Evolutionary conservation across 2,888 invertebrate species (phyloP).

Genomic region (Acronicta leporina): DNA sequence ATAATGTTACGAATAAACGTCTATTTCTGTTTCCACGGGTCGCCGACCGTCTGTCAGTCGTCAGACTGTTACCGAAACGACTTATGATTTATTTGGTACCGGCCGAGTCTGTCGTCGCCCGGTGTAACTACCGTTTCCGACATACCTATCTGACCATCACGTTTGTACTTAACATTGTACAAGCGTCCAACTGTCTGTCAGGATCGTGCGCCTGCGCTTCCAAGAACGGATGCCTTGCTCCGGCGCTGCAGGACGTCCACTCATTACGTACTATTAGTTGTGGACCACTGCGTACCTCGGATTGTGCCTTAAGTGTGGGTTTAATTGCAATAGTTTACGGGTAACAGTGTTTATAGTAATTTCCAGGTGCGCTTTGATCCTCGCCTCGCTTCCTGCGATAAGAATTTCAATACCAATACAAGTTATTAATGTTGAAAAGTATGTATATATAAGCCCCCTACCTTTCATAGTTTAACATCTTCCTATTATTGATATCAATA

Average conservation of each 20-base stretch:
- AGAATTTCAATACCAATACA: not conserved
- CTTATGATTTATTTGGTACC: constrained; percentile 41
- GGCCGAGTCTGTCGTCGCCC: constrained; percentile 18
- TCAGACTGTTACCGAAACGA: constrained; percentile 28
- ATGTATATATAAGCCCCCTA: no score
- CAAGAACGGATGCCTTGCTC: constrained; percentile 74
- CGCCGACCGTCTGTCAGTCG: constrained; percentile 44
- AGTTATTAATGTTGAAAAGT: not conserved
- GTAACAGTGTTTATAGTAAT: constrained; percentile 35
- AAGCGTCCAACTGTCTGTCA: constrained; percentile 71
- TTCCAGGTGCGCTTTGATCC: constrained; percentile 26
- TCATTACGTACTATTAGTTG: constrained; percentile 68
- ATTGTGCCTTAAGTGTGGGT: constrained; percentile 45
- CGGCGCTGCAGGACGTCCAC: constrained; percentile 63
- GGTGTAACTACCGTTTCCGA: constrained; percentile 53
- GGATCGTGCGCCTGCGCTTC: constrained; percentile 65
- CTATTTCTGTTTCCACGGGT: constrained; percentile 45
- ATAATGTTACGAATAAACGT: constrained; percentile 38
- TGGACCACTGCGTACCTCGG: constrained; percentile 51
- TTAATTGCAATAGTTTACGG: constrained; percentile 51
- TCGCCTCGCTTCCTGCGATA: constrained; percentile 3
- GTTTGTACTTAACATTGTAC: constrained; percentile 57
- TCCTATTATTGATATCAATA: not conserved
- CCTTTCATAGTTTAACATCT: not conserved
- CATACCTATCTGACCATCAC: constrained; percentile 52